These are phyloP conservation scores for Drosophila sp. DNA, from an alignment of 1,140 invertebrate genomes.

Conservation along the genomic window DNA sequence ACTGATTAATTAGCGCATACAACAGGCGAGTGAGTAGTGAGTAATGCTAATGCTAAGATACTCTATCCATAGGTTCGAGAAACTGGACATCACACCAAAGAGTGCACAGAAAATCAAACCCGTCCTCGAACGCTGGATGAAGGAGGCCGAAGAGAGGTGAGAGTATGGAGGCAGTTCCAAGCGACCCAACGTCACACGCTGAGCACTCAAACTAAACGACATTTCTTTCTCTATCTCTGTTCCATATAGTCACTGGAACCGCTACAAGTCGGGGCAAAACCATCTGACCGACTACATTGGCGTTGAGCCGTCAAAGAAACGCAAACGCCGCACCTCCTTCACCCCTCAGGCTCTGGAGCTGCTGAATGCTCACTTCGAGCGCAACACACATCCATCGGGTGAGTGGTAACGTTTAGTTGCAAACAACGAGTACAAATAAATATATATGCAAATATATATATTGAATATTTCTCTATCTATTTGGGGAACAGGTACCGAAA, in stretches of 20 bases:
- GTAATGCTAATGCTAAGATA: constrained; percentile 17
- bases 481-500: constrained; percentile 93
- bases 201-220: constrained; percentile 40
- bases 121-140: constrained; percentile 99
- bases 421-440: constrained; percentile 1
- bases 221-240: constrained; percentile 3
- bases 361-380: constrained; percentile 97
- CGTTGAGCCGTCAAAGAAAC: constrained; percentile 97
- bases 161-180: constrained; percentile 85
- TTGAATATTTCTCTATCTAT: too few relatives aligned
- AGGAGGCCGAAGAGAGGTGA: constrained; percentile 98
- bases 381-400: constrained; percentile 99
- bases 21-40: constrained; percentile 9
- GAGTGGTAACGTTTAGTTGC: constrained; percentile 84
- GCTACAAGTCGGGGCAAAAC: constrained; percentile 95
- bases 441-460: not conserved
- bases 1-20: constrained; percentile 43
- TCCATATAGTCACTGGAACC: constrained; percentile 86
- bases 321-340: constrained; percentile 98
- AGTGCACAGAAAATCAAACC: constrained; percentile 99
- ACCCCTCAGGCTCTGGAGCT: constrained; percentile 97
- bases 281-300: constrained; percentile 98
- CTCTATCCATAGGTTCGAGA: constrained; percentile 94
- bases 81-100: constrained; percentile 99
- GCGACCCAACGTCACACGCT: constrained; percentile 38